Base-by-base conservation (phyloP, 1,140 invertebrate species). In the Drosophila melanica region DNA sequence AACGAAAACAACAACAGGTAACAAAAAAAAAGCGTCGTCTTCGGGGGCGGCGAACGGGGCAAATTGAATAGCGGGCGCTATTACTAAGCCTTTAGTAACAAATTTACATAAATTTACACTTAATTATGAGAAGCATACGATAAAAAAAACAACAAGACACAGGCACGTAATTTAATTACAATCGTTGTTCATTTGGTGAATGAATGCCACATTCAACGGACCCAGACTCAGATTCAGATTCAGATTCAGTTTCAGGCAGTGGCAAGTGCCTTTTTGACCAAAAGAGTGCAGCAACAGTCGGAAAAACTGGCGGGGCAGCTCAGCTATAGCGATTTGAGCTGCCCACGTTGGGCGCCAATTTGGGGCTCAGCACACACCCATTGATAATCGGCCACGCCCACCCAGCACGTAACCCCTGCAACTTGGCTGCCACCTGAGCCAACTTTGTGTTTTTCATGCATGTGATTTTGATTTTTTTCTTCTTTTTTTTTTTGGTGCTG, bases 91-190 rank as follows among this genome's bases (percentile, higher is more conserved):
- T 45, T 11, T 50, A 48, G 12, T 18, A 44, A 68, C 27, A 73
- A 70, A 87, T 89, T 87, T 67, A 79, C 84, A 87, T 87, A 87
- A 87, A 89, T 87, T 82, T 77, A 89, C 82, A 87, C 82, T 87
- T 87, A 77, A 87, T 87, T 87, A 57, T 78, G 65, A 79, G 74
- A 66, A 75, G 54, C 20, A 47, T 18, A 45, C 27, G 18, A 20
- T 45, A 41, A 30, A 39, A n/a, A n/a, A 23, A 8, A 48, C 27
- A 51, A 16, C 10, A 37, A 30, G 6, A 23, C 2, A 30, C 16
- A 47, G 48, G 20, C 37, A 64, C 48, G 45, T 48, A 67, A 48
- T 30, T 50, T 14, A 30, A 50, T 30, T 30, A 50, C 48, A 50
- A 30, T 14, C 10, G 18, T 5, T 23, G 48, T 16, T 54, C 14